Conservation (phyloP, 1,140 invertebrate species). For the Drosophila elegans region DNA sequence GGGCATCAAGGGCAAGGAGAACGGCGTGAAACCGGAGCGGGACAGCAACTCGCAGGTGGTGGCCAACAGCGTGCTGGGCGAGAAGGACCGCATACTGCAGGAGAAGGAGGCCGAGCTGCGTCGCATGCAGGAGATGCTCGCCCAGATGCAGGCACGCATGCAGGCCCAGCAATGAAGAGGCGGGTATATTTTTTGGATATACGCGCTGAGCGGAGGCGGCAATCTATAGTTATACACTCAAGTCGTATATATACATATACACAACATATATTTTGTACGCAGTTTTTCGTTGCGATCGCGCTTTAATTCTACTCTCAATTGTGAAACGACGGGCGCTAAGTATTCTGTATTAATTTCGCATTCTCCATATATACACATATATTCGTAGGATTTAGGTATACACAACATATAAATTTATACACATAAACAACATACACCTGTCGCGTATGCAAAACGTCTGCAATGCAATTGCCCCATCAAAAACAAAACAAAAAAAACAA, state of each 20-base stretch:
- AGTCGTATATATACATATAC: conserved; percentile 32
- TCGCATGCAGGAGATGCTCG: conserved; percentile 97
- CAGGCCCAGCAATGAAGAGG: conserved; percentile 87
- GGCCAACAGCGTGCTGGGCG: conserved; percentile 85
- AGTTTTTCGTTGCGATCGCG: conserved; percentile 58
- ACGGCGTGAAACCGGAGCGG: conserved; percentile 72
- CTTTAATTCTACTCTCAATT: conserved; percentile 50
- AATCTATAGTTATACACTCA: conserved; percentile 92
- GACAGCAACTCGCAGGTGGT: conserved; percentile 56
- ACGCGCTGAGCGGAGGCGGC: conserved; percentile 6
- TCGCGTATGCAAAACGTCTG: conserved; percentile 40
- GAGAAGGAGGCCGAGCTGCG: conserved; percentile 96
- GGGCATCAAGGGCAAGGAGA: conserved; percentile 87
- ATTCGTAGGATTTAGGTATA: conserved; percentile 38
- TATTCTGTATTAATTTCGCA: conserved; percentile 54
- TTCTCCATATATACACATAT: conserved; percentile 31
- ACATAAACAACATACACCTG: conserved; percentile 24
- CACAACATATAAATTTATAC: conserved; percentile 29
- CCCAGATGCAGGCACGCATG: conserved; percentile 97
- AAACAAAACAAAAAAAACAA: conserved; percentile 3
- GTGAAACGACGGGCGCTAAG: conserved; percentile 62
- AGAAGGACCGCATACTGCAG: conserved; percentile 93
- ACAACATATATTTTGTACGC: conserved; percentile 71
- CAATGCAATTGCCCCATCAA: conserved; percentile 51
- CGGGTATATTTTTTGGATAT: conserved; percentile 3